Evolutionary conservation across 1,140 invertebrate genomes (phyloP), one percentile per base, ranked within the genome.

Genomic region (Drosophila tani): DNA sequence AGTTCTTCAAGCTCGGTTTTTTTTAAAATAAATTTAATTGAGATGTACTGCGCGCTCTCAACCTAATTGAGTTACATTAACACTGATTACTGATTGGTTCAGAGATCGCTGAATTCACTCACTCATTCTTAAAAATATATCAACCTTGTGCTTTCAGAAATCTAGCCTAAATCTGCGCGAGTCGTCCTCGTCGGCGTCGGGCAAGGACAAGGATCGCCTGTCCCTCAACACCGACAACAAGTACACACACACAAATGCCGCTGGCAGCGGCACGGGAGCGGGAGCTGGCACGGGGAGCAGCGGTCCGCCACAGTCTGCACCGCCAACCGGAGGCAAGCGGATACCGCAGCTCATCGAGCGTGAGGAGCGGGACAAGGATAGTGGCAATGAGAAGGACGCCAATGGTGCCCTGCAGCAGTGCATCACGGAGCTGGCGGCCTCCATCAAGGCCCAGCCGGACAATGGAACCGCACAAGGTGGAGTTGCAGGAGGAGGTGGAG

Each of bases 391-490:
- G 57, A 92, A 92, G 76, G 91, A 92, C 38, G 62, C 78, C 6
- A 91, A 93, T 63, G 92, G 92, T 14, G 92, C 92, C 8, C 63
- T 93, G 32, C 88, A 93, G 58, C 95, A 95, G 91, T 95, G 95
- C 79, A 95, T 96, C 66, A 95, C 93, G 70, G 95, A 96, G 88
- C 80, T 96, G 70, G 95, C 95, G 29, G 94, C 94, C n/a, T 92
- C 91, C 38, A 86, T 91, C 60, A 90, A 91, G 41, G 74, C 76
- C 15, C 50, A 63, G 78, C 66, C 75, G 67, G 79, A 86, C 70
- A 86, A 82, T 79, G 79, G 58, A 21, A 41, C 49, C 4, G 51
- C 32, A 46, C 35, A 46, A 32, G 40, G 41, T 35, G 49, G 46
- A 55, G 55, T 5, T 6, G 27, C 3, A 27, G 27, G 46, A 49